Evolutionary conservation across 23 tunicate species (phyloP).

Genomic region (Trididemnum nubilum): DNA sequence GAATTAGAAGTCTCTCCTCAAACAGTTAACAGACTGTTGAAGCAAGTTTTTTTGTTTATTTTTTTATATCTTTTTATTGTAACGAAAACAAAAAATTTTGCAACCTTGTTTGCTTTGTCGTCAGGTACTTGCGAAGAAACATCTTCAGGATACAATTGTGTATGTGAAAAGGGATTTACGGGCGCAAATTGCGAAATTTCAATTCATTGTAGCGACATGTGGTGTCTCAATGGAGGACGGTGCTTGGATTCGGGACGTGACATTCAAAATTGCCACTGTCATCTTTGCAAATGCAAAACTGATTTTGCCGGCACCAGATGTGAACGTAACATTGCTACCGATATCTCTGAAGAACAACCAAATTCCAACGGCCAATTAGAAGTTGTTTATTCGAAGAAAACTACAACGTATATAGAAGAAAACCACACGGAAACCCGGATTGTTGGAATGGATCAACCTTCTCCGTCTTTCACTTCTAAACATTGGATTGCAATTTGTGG

Average conservation of each 20-base stretch:
- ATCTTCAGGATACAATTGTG: slow-evolving; percentile 14
- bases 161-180: slow-evolving; percentile 20
- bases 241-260: slow-evolving; percentile 30
- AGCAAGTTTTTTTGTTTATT: too few relatives aligned
- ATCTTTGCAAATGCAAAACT: slow-evolving; percentile 39
- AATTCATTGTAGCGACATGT: background rate
- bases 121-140: slow-evolving; percentile 34
- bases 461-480: background rate
- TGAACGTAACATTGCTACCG: slow-evolving; percentile 8
- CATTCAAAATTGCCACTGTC: slow-evolving; percentile 57
- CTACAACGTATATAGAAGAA: background rate
- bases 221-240: slow-evolving; percentile 62
- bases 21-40: too few relatives aligned
- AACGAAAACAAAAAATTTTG: too few relatives aligned
- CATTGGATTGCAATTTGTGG: slow-evolving; percentile 69
- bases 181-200: slow-evolving; percentile 17
- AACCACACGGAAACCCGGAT: slow-evolving; percentile 8
- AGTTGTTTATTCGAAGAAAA: slow-evolving; percentile 3
- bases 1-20: too few relatives aligned
- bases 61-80: too few relatives aligned
- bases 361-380: background rate
- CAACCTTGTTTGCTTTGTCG: too few relatives aligned
- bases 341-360: slow-evolving; percentile 4
- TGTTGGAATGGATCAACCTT: background rate
- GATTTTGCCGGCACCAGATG: slow-evolving; percentile 50